Percentiles rank a stretch among this genome's conserved stretches.
Conservation (phyloP, 1,140 invertebrate genomes). For the Bombus pyrosoma region DNA sequence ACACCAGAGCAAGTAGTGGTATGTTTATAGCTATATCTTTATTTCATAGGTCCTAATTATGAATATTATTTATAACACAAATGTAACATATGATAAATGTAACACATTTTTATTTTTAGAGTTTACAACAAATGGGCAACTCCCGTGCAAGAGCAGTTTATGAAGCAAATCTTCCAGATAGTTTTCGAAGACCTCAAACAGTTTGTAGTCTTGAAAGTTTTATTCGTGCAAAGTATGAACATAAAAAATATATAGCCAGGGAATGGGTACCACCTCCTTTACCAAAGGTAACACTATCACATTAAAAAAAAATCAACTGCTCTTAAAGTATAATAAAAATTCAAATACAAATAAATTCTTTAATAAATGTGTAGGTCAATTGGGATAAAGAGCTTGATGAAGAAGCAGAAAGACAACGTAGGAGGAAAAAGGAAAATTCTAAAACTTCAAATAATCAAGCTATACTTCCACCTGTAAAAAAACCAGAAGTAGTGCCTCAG, state of each 20-base stretch:
- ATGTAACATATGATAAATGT: neutral
- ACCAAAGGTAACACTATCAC: conserved; percentile 85
- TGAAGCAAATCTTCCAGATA: conserved; percentile 98
- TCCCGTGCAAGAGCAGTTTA: conserved; percentile 97
- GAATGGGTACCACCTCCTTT: conserved; percentile 96
- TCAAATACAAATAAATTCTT: neutral
- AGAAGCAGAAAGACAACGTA: conserved; percentile 91
- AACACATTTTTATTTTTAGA: conserved; percentile 80
- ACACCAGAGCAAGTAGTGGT: conserved; percentile 98
- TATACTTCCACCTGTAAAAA: conserved; percentile 77
- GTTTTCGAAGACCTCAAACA: conserved; percentile 96
- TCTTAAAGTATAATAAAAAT: neutral
- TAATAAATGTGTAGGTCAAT: conserved; percentile 77
- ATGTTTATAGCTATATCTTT: conserved; percentile 49
- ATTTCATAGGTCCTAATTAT: neutral
- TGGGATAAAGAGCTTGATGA: conserved; percentile 94
- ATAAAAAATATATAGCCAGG: conserved; percentile 98
- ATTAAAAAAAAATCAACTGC: neutral
- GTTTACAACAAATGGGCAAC: conserved; percentile 99
- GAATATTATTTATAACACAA: neutral
- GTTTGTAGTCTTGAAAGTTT: conserved; percentile 97
- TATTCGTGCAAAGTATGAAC: conserved; percentile 98
- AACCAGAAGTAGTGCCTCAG: conserved; percentile 83
- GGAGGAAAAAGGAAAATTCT: conserved; percentile 87
- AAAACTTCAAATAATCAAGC: conserved; percentile 77